Base-by-base conservation (phyloP, 2,113 vertebrate genomes). In the Chionis minor region DNA sequence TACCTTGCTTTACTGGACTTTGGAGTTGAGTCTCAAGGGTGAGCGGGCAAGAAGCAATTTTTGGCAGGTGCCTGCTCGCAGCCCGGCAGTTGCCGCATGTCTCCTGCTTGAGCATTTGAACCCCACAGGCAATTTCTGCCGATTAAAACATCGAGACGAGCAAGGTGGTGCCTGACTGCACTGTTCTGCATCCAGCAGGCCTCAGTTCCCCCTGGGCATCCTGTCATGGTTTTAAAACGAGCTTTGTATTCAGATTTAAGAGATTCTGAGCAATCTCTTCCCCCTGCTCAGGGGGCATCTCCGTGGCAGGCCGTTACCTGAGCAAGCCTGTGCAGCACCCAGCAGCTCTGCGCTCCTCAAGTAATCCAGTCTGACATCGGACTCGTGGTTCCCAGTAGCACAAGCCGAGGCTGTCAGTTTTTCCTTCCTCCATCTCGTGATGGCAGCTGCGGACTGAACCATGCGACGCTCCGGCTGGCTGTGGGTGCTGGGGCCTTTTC, bases 351-450 rank as follows among this genome's bases (percentile, higher is more conserved):
- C 1, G 0, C 22, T 32, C 15, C 21, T 10, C 2, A 11, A 22
- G 3, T 17, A 6, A 12, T 3, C 3, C 13, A 6, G 30, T 8
- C 8, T 22, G 4, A 4, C 0, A 4, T 26, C 13, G 20, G 33
- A 19, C 20, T 17, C 0, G 0, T 8, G 2, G 40, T 12, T 49
- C 24, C 23, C 10, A 3, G 0, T 45, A 17, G 6, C 6, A 1
- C 5, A 17, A 71, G 47, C 26, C 3, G 8, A 23, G 24, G 35
- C 33, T 27, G 74, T 3, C 10, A 15, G 9, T 5, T 22, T 52
- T 61, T 45, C n/a, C 40, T 84, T 40, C 18, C 30, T 51, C n/a
- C 5, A 5, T 19, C 30, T 35, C 33, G 4, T 2, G 14, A 1
- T 9, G 10, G n/a, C 6, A 66, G 18, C 10, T 1, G 5, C 18